Conservation (phyloP, 2,797 vertebrate genomes). For the Steatocranus sp. region DNA sequence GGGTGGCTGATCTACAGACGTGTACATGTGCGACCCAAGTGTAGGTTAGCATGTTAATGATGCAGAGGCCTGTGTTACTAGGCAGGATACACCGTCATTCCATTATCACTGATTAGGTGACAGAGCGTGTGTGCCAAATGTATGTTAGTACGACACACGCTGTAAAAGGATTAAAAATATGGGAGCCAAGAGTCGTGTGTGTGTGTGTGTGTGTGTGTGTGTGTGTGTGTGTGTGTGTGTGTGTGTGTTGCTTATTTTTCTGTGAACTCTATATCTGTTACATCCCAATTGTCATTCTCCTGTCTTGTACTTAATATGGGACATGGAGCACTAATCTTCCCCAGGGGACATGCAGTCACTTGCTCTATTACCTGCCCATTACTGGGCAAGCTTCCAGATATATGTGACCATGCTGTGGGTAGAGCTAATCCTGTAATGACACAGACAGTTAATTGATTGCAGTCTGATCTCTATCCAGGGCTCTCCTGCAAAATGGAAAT, state of each 20-base stretch:
- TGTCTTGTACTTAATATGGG: slow-evolving; percentile 43
- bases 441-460: slow-evolving; percentile 74
- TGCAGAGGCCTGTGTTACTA: slow-evolving; percentile 33
- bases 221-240: too few species aligned
- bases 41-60: slow-evolving; percentile 40
- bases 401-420: slow-evolving; percentile 56
- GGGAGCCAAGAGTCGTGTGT: slow-evolving; percentile 42
- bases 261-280: slow-evolving; percentile 17
- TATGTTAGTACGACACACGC: slow-evolving; percentile 63
- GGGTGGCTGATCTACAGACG: neutral
- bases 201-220: neutral
- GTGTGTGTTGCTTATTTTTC: neutral
- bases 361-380: slow-evolving; percentile 66
- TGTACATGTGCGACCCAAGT: slow-evolving; percentile 1
- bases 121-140: slow-evolving; percentile 49
- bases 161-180: slow-evolving; percentile 70
- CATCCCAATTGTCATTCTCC: slow-evolving; percentile 18
- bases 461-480: slow-evolving; percentile 60
- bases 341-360: slow-evolving; percentile 61
- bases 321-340: slow-evolving; percentile 56
- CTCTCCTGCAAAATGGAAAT: slow-evolving; percentile 43
- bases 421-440: slow-evolving; percentile 72
- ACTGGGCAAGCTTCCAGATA: slow-evolving; percentile 58
- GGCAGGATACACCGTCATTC: slow-evolving; percentile 58
- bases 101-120: slow-evolving; percentile 74